Evolutionary conservation across 2,888 invertebrate genomes (phyloP).

Genomic region (Schizaphis graminum): DNA sequence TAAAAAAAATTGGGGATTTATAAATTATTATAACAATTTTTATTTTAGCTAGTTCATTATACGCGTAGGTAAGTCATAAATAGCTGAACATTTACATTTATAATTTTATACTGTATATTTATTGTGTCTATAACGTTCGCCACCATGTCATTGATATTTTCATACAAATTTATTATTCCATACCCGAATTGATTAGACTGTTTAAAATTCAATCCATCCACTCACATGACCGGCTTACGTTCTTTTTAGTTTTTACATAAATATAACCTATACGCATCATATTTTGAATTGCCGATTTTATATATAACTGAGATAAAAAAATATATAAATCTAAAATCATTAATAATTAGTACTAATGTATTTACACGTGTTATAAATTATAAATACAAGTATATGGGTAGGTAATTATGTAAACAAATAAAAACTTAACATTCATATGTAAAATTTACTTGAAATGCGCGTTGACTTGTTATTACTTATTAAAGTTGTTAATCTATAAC

Average conservation of each 20-base stretch:
- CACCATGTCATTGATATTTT: constrained; percentile 3
- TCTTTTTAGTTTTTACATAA: not conserved
- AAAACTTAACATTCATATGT: not conserved
- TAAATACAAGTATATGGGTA: not conserved
- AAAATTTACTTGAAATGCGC: not conserved
- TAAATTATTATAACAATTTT: not conserved
- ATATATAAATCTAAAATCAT: not conserved
- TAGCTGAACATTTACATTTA: constrained; percentile 21
- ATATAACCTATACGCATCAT: not conserved
- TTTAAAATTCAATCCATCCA: constrained; percentile 45
- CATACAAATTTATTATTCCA: not conserved
- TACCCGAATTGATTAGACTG: constrained; percentile 16
- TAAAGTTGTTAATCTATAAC: not conserved
- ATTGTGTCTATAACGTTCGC: not conserved
- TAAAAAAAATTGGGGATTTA: not conserved
- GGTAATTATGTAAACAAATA: not conserved
- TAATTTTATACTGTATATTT: constrained; percentile 27
- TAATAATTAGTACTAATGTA: not conserved
- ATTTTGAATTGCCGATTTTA: not conserved
- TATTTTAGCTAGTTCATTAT: not conserved
- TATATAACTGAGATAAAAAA: not conserved
- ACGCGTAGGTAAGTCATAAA: not conserved
- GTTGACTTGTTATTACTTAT: not conserved
- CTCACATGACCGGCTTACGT: not conserved
- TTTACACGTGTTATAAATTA: not conserved